Base-by-base conservation (phyloP, 2,113 vertebrate genomes). In the Nasalis larvatus region DNA sequence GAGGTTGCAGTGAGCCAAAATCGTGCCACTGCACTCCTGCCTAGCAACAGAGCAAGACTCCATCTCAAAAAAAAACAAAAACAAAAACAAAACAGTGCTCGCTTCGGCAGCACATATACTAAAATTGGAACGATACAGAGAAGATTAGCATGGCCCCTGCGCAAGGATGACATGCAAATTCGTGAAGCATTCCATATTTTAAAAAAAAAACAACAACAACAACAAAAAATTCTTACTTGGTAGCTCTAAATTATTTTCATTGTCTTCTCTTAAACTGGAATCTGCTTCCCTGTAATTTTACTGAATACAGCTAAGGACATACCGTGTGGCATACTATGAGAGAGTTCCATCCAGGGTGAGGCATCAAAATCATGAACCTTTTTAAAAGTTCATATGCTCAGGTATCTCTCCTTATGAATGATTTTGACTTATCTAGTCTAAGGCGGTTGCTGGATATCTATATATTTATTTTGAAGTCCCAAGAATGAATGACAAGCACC, bases 191-290 rank as follows among this genome's bases (percentile, higher is more conserved):
- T 42, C 40, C 40, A 42, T 42, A 42, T 42, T 42, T 42, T 42
- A 4, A 42, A 49, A 49, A 14, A 49, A 14, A 13, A 49, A 14
- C 40, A 49, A 49, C 47, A 49, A 14, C 47, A 49, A 49, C 2
- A 42, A 42, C 18, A 54, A 54, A 2, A 7, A 18, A 20, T 54
- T 54, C 18, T 89, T 73, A 30, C 49, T 77, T 40, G 37, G 25
- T 58, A 56, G 8, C 20, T 63, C 8, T 47, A 88, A 83, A 54
- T 76, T 37, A n/a, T 88, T 73, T 87, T 92, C 52, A 35, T 52
- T 94, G 92, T 94, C 86, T 73, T 45, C 30, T 93, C 56, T 60
- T 86, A 81, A 74, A 32, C 66, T 85, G 52, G 68, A 82, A 77
- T 74, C 56, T 81, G 84, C 49, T 66, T 94, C 8, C 69, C n/a